Conservation (phyloP, 2,888 invertebrate genomes). For the Tortrix viridana region DNA sequence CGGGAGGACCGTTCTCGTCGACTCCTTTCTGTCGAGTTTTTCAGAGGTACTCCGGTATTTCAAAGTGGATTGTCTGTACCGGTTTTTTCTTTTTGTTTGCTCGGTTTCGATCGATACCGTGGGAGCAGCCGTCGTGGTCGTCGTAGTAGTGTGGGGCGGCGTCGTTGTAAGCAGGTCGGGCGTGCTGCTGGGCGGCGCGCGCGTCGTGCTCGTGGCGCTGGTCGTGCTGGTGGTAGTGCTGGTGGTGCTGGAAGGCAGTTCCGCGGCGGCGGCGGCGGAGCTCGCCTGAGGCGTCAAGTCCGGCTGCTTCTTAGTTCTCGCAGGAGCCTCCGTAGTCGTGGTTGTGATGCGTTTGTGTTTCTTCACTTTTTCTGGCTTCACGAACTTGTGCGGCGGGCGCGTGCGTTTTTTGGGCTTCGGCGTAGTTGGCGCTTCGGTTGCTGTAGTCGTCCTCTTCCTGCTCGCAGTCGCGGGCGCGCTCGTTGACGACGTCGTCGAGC, state of each 20-base stretch:
- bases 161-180: slow-evolving; percentile 45
- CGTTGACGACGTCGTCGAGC: slow-evolving; percentile 45
- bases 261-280: slow-evolving; percentile 60
- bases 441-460: slow-evolving; percentile 44
- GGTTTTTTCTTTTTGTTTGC: slow-evolving; percentile 60
- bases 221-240: slow-evolving; percentile 42
- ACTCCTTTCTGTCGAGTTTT: slow-evolving; percentile 74
- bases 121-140: slow-evolving; percentile 47
- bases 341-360: slow-evolving; percentile 72
- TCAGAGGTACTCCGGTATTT: slow-evolving; percentile 76
- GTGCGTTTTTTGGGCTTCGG: slow-evolving; percentile 66
- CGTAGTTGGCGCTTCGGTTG: slow-evolving; percentile 52
- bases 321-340: slow-evolving; percentile 44
- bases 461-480: slow-evolving; percentile 39
- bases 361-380: slow-evolving; percentile 64
- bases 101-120: slow-evolving; percentile 43
- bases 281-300: slow-evolving; percentile 70
- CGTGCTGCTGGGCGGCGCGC: slow-evolving; percentile 46
- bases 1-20: slow-evolving; percentile 48
- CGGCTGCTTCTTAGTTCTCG: slow-evolving; percentile 56
- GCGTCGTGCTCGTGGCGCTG: slow-evolving; percentile 49
- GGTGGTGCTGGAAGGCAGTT: slow-evolving; percentile 48
- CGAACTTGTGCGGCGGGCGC: slow-evolving; percentile 69
- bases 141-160: slow-evolving; percentile 48
- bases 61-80: slow-evolving; percentile 73